Base-by-base conservation (phyloP, 1,140 invertebrate species). In the Aphaenogaster rudis region DNA sequence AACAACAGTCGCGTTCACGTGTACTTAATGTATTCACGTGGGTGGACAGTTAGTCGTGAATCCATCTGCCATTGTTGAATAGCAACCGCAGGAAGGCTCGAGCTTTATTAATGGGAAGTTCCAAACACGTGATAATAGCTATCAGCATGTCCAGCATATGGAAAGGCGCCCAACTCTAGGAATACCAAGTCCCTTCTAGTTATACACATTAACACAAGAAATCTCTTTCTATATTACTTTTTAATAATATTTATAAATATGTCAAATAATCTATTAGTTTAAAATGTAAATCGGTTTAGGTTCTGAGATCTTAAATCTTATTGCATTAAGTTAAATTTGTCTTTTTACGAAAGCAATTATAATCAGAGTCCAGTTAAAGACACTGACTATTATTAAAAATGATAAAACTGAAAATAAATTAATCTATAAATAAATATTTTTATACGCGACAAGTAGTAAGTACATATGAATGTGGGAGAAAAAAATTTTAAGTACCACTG, bases 31-130 rank as follows among this genome's bases (percentile, higher is more conserved):
- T 36, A 39, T 52, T 48, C 28, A 50, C 80, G 80, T 61, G 21
- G 67, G 80, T 48, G 67, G 39, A 21, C 28, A 36, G 63, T 72
- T 74, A 39, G 28, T 61, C 21, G 80, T 48, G 69, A 84, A 76
- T 84, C 39, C 42, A 80, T 69, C 48, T 13, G 45, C 69, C 45
- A 54, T 61, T 42, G 54, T 39, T 84, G 69, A 84, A 84, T 84
- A 84, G 80, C 67, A 61, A 54, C 42, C 54, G 42, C 54, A 48
- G 15, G 69, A 39, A 84, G 54, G 28, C 67, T 63, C 59, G 54
- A 39, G 80, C 42, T 74, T 72, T 74, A 74, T 84, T 84, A 84
- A 74, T 61, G 80, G 54, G 21, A 57, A 57, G 50, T 50, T 13
- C 48, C 21, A 69, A 67, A 57, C 78, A 80, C 63, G 63, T 36